Conservation (phyloP, 2,797 vertebrate species). For the Clamator glandarius region DNA sequence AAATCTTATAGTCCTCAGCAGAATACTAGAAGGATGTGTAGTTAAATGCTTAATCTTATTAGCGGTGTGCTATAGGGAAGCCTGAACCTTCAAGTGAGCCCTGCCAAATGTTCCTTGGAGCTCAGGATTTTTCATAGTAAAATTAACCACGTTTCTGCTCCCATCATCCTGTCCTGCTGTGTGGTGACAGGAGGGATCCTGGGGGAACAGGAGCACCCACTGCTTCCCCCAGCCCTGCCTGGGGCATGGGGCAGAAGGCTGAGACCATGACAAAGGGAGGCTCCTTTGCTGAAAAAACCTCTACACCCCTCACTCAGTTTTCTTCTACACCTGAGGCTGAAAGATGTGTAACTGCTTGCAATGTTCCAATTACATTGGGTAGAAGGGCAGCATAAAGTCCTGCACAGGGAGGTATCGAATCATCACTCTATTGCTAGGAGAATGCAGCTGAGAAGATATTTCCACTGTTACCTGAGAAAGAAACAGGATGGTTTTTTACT, state of each 20-base stretch:
- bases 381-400: conserved; percentile 9
- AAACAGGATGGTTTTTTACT: background rate
- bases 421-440: background rate
- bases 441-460: conserved; percentile 14
- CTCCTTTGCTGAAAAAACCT: conserved; percentile 25
- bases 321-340: background rate
- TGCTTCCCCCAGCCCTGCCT: background rate
- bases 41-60: conserved; percentile 47
- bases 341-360: background rate
- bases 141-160: conserved; percentile 19
- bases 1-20: background rate
- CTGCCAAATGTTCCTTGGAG: background rate
- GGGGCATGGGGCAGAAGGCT: background rate
- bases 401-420: background rate
- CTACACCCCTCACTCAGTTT: background rate
- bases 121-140: conserved; percentile 34
- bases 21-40: conserved; percentile 4
- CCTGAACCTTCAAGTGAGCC: conserved; percentile 43
- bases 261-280: conserved; percentile 37
- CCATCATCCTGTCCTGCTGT: background rate
- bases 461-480: conserved; percentile 27
- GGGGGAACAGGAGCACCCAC: background rate
- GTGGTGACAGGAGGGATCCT: background rate
- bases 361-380: background rate
- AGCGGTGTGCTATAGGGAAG: conserved; percentile 12